Percentiles rank a stretch among this genome's conserved stretches.
phyloP scores from a whole-genome alignment of 2,888 invertebrate genomes.

The Drosophila kambysellisi region DNA sequence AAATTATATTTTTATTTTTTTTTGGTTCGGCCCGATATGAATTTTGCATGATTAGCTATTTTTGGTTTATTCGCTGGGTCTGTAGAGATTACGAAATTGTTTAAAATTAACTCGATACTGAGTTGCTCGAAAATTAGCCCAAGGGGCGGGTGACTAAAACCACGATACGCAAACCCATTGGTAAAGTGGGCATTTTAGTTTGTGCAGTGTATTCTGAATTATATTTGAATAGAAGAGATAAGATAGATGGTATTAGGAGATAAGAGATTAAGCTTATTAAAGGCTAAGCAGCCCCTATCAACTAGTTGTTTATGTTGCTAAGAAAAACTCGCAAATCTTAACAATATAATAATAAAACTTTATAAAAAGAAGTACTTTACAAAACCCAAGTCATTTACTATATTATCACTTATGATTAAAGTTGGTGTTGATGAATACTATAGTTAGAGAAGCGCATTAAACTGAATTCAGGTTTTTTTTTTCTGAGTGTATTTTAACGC shows the following conservation, averaged over 20 bases:
- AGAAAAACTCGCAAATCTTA: background rate
- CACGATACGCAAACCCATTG: background rate
- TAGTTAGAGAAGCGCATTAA: background rate
- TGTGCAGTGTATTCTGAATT: background rate
- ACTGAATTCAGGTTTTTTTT: background rate
- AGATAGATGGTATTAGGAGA: background rate
- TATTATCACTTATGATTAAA: background rate
- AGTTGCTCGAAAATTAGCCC: conserved; percentile 13
- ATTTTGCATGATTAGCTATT: conserved; percentile 66
- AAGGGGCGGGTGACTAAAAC: conserved; percentile 29
- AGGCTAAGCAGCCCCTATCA: background rate
- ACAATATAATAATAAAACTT: background rate
- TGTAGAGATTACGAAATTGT: conserved; percentile 48
- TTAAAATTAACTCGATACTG: conserved; percentile 35
- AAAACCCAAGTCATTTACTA: background rate
- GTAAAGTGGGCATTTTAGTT: background rate
- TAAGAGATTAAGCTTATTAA: background rate
- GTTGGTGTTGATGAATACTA: background rate
- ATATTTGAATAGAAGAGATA: background rate
- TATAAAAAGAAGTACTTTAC: background rate
- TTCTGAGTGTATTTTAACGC: background rate
- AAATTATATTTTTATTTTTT: background rate
- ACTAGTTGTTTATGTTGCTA: no score
- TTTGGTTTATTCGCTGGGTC: conserved; percentile 6
- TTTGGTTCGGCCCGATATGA: conserved; percentile 12